A percentile compares a stretch with the other conserved stretches of the same genome.
Evolutionary conservation across 2,888 invertebrate genomes (phyloP).

Genomic region (Erebia palarica): DNA sequence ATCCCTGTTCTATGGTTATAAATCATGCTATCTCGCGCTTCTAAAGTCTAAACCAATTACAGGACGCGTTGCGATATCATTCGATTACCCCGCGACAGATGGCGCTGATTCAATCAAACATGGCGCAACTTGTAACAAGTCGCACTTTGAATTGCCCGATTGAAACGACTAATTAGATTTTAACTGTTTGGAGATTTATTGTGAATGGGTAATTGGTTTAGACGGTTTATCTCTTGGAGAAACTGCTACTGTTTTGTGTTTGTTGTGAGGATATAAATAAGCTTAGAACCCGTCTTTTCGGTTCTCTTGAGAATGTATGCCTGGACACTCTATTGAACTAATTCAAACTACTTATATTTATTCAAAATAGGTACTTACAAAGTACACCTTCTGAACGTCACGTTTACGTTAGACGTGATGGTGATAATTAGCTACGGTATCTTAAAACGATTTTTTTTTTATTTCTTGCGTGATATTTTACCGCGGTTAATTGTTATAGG

Average conservation of each 20-base stretch:
- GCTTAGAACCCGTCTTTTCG: not conserved
- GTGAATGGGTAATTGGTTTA: constrained; percentile 25
- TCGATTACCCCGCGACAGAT: constrained; percentile 70
- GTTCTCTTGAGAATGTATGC: not conserved
- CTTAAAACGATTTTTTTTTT: too few relatives aligned
- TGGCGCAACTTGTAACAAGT: constrained; percentile 56
- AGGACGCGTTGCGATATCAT: constrained; percentile 66
- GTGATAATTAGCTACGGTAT: too few relatives aligned
- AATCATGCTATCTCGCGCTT: constrained; percentile 56
- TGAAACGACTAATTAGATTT: constrained; percentile 64
- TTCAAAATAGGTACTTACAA: too few relatives aligned
- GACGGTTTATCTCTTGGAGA: not conserved
- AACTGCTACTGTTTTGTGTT: constrained; percentile 14
- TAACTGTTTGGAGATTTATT: constrained; percentile 64
- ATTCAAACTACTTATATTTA: too few relatives aligned
- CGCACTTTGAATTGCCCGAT: constrained; percentile 51
- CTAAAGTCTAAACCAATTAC: constrained; percentile 75
- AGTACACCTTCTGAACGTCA: too few relatives aligned
- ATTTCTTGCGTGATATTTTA: too few relatives aligned
- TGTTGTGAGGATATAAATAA: not conserved
- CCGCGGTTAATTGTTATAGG: too few relatives aligned
- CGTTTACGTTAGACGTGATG: too few relatives aligned
- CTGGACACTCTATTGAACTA: too few relatives aligned
- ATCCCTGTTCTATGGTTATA: constrained; percentile 48
- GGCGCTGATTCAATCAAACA: constrained; percentile 67